Evolutionary conservation across 2,113 vertebrate genomes (phyloP), one percentile per base, ranked within the genome.

Genomic region (Elephantulus edwardii): DNA sequence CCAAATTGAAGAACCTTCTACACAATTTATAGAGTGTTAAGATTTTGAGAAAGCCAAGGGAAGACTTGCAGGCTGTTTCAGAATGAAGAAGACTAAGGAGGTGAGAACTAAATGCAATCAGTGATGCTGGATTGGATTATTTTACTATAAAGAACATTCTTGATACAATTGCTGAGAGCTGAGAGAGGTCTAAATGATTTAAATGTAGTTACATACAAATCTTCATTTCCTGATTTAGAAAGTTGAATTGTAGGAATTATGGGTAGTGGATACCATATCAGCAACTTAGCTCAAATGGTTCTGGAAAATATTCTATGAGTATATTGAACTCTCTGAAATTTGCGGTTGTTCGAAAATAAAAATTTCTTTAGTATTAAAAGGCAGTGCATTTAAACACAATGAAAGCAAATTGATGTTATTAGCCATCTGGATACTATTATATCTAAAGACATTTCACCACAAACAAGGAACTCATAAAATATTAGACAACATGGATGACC

Each of bases 311-410:
- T 33, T 80, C 46, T 62, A 26, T 62, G 60, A 75, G n/a, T 80
- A 64, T 12, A 19, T 82, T 76, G n/a, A 84, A 84, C 1, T 35
- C 76, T 71, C 80, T 82, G n/a, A 72, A 64, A 11, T 35, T 80
- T 80, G 35, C 46, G 5, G 19, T 86, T 58, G 24, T 22, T 94
- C 88, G 48, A 81, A 26, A 84, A 66, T 83, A 28, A 70, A 82
- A 50, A 83, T 54, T 46, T 58, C 58, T 70, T 71, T 54, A 77
- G 4, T 71, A 56, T 77, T 62, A 79, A 52, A 50, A 78, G 44
- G 70, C 50, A 75, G 70, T 40, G 6, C 33, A 74, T 62, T n/a
- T 60, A 80, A 90, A 16, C 68, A 80, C 62, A 93, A 86, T 44
- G 6, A 24, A 83, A 80, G 54, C 28, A 88, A 85, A 91, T 77